These are phyloP conservation scores for Phainopepla nitens DNA, from an alignment of 2,113 vertebrate genomes.

Conservation along the genomic window DNA sequence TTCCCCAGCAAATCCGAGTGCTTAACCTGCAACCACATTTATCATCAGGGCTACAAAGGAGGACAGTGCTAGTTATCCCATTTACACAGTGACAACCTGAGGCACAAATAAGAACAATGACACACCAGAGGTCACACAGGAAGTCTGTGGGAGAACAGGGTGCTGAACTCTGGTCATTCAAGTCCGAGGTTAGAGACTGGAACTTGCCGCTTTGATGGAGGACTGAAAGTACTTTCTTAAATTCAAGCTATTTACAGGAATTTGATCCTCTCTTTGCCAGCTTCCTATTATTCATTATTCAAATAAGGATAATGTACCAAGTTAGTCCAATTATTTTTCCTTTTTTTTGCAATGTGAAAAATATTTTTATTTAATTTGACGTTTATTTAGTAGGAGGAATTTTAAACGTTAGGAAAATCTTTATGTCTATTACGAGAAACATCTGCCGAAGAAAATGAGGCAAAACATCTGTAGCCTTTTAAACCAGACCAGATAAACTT, in stretches of 20 bases:
- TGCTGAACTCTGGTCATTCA: not conserved
- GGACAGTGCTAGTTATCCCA: constrained; percentile 8
- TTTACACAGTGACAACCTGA: not conserved
- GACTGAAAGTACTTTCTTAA: not conserved
- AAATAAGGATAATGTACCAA: not conserved
- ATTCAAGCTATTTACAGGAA: not conserved
- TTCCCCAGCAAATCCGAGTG: not conserved
- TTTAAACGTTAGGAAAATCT: not conserved
- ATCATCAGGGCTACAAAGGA: not conserved
- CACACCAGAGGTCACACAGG: constrained; percentile 1
- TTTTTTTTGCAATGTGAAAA: not conserved
- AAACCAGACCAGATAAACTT: not conserved
- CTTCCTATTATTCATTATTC: not conserved
- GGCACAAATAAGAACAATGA: not conserved
- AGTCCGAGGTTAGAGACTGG: not conserved
- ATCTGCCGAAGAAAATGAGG: not conserved
- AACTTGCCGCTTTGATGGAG: not conserved
- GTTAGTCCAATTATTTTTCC: not conserved
- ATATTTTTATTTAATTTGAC: not conserved
- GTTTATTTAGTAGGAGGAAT: not conserved
- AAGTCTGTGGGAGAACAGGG: constrained; percentile 28
- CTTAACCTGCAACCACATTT: not conserved
- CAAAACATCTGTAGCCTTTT: not conserved
- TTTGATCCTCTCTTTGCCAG: not conserved
- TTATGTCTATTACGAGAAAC: not conserved